Conservation (phyloP, 2,113 vertebrate species). For the Callithrix jacchus region DNA sequence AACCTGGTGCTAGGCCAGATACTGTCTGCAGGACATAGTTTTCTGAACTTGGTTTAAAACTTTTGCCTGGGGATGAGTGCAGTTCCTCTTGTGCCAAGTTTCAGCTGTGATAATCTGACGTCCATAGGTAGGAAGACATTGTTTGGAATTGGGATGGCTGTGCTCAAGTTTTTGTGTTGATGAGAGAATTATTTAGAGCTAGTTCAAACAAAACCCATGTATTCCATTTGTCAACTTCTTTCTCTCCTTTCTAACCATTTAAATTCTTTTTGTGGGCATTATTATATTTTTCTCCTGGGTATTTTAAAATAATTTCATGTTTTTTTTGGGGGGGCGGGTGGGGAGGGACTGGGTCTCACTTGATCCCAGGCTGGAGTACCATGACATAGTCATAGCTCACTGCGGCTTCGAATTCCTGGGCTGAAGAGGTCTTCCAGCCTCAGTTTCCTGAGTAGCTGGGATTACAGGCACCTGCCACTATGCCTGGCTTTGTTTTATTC, state of each 20-base stretch:
- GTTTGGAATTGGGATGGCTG: not conserved
- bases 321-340: not conserved
- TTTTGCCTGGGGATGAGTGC: not conserved
- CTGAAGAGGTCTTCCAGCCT: not conserved
- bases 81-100: not conserved
- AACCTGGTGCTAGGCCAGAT: not conserved
- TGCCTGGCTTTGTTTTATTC: not conserved
- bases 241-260: not conserved
- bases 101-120: not conserved
- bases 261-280: not conserved
- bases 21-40: not conserved
- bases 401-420: not conserved
- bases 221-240: not conserved
- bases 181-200: not conserved
- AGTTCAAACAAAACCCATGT: not conserved
- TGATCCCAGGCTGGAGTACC: not conserved
- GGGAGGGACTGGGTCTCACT: not conserved
- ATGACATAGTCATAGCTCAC: too few species aligned
- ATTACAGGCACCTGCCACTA: not conserved
- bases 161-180: not conserved
- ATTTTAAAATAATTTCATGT: not conserved
- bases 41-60: not conserved
- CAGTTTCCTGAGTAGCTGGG: not conserved
- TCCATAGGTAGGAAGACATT: not conserved
- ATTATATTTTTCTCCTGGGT: not conserved